phyloP scores from a whole-genome alignment of 2,888 invertebrate species.

The Piscicola geometra region DNA sequence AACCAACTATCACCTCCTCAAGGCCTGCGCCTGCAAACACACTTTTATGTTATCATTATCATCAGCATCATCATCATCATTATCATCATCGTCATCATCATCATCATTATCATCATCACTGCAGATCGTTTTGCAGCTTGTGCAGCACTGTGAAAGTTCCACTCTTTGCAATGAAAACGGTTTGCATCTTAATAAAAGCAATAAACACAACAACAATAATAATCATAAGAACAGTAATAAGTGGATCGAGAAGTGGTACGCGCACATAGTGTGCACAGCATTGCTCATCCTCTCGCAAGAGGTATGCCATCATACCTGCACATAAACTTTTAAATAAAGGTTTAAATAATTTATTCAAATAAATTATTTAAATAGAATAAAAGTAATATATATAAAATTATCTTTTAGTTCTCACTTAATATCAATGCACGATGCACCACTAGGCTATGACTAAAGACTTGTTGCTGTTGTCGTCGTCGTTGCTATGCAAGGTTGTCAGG shows the following conservation, averaged over 20 bases:
- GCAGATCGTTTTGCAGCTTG: background rate
- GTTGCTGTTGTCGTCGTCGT: background rate
- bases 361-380: too few species aligned
- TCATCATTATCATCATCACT: too few species aligned
- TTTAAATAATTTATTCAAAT: background rate
- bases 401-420: background rate
- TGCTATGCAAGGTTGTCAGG: background rate
- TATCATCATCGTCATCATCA: too few species aligned
- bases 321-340: too few species aligned
- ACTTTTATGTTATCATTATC: too few species aligned
- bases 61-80: background rate
- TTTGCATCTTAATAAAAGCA: background rate
- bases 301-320: too few species aligned
- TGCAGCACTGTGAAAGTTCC: background rate
- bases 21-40: background rate
- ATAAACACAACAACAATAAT: background rate
- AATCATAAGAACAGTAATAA: background rate
- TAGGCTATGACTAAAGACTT: background rate
- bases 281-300: background rate
- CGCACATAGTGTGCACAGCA: background rate
- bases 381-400: background rate
- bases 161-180: background rate
- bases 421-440: background rate
- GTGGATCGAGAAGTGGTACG: too few species aligned
- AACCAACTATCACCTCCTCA: background rate